Evolutionary conservation across 1,140 invertebrate species (phyloP).

Genomic region (Battus philenor): DNA sequence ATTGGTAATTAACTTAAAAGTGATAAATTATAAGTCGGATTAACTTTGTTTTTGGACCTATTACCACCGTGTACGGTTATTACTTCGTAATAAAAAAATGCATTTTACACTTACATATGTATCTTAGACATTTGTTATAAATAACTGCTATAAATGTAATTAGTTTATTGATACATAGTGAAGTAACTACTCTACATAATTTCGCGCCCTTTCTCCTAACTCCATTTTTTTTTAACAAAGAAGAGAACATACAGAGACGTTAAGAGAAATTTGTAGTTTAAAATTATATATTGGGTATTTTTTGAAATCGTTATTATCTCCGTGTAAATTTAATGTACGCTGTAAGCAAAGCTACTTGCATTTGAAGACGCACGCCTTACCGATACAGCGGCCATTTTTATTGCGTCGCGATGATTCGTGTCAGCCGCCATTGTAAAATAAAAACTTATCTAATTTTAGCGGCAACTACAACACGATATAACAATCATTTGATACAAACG

Average conservation of each 20-base stretch:
- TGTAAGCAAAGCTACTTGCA: conserved; percentile 35
- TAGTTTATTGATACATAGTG: no score
- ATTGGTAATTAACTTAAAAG: conserved; percentile 5
- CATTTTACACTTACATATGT: no score
- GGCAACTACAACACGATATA: conserved; percentile 42
- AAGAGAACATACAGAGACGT: not conserved
- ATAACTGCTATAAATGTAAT: no score
- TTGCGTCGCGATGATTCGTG: conserved; percentile 74
- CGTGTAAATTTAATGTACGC: conserved; percentile 15
- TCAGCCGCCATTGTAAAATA: conserved; percentile 72
- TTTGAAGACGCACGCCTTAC: conserved; percentile 72
- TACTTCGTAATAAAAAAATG: no score
- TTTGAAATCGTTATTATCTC: not conserved
- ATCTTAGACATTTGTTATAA: no score
- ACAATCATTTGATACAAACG: conserved; percentile 33
- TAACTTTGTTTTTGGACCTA: conserved; percentile 9
- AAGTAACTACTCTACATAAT: conserved; percentile 48
- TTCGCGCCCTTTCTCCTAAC: conserved; percentile 70
- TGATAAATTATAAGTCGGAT: conserved; percentile 2
- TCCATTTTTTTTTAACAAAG: conserved; percentile 17
- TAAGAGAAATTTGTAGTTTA: no score
- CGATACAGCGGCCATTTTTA: conserved; percentile 74
- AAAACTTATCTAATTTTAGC: conserved; percentile 45
- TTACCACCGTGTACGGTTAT: conserved; percentile 2
- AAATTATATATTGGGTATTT: no score